Evolutionary conservation across 1,140 invertebrate genomes (phyloP), one percentile per base, ranked within the genome.

Genomic region (Calliopsis andreniformis): DNA sequence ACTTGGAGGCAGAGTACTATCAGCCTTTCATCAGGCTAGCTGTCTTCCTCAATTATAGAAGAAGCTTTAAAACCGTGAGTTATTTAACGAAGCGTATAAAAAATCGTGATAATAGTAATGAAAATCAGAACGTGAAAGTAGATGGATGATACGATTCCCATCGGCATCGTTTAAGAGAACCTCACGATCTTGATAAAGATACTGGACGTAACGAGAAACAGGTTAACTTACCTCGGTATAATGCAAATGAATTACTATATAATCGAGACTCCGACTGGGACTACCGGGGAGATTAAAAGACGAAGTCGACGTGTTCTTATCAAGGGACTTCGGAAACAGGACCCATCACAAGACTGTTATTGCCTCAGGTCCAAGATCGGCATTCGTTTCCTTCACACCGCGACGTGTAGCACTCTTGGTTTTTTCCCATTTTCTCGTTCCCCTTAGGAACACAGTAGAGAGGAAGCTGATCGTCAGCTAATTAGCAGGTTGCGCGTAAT

Each of bases 401-500:
- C 14, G 10, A n/a, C 20, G 8, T 8, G 61, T 45, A 23, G 32
- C 30, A 20, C 30, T 25, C 12, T 53, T 35, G 14, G 16, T 35
- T 35, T 39, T 30, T 35, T 25, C 30, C 43, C 35, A 39, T 18
- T 45, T 5, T 30, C 51, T 32, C 32, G 28, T 18, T 39, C 47
- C 45, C 30, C 12, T 35, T 23, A 30, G 39, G 32, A 68, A 43
- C 53, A 68, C 72, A 55, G 56, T 25, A 18, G 61, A 49, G 43
- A 63, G 30, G 56, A 76, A 49, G 43, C 42, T 69, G 73, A 79
- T 77, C 45, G 64, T 20, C 35, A n/a, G 10, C 64, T 77, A 77
- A 79, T 79, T 79, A 77, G 64, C 73, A 62, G 39, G 77, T 25
- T n/a, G 45, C 42, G 62, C 56, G 56, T 79, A 77, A 79, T 79